Evolutionary conservation across 1,140 invertebrate species (phyloP), one percentile per base, ranked within the genome.

Genomic region (Euura saliciscinereae): DNA sequence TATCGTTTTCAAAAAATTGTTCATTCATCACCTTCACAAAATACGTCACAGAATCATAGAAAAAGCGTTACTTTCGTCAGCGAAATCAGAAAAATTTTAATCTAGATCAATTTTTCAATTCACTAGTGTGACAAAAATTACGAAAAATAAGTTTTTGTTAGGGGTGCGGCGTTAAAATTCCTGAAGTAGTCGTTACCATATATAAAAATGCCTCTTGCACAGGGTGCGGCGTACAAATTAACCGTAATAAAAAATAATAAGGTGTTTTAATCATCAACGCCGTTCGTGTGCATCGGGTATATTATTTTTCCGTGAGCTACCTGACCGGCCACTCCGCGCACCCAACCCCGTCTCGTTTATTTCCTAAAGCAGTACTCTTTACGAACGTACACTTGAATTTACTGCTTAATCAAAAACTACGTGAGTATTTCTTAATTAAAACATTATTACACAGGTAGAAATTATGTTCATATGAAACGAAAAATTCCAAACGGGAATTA

Each of bases 331-430:
- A n/a, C 51, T 11, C 10, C 51, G 51, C 51, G 51, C 51, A 59
- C 13, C 51, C 51, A 6, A 8, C 10, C 6, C 3, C 51, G 46
- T 51, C 6, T 51, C 28, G 28, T 28, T 28, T 28, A 28, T 66
- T 65, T 44, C 76, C 79, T 82, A 79, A 82, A 79, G 71, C 77
- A 77, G 65, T 28, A 70, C 79, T 77, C 79, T 82, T 81, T 80
- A 78, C 80, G 80, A 77, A 79, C 28, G 28, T 28, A 28, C 80
- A 80, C 74, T 75, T 71, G 79, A 78, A 84, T 84, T 84, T 83
- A 84, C 79, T 82, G 81, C 82, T 84, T 82, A 83, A 84, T 84
- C 82, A 80, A 73, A 59, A 69, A 28, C 74, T 66, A 73, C 65
- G 73, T 74, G 66, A 67, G 75, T 59, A 59, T 59, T 68, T 71